Conservation (phyloP, 2,113 vertebrate genomes). For the Crotalus tigris region DNA sequence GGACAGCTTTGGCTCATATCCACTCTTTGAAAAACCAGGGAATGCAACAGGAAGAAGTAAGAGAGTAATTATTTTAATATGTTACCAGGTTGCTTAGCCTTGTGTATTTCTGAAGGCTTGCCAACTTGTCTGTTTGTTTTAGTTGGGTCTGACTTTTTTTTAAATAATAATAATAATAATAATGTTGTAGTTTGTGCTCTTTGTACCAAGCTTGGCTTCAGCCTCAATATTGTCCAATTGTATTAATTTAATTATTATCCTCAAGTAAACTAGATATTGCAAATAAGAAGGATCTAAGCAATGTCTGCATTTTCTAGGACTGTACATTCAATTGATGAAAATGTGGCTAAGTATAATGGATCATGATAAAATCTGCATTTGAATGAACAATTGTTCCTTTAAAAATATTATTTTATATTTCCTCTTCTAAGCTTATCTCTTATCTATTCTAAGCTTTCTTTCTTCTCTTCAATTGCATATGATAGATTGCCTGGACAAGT, state of each 20-base stretch:
- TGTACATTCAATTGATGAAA: not conserved
- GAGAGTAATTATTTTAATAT: not conserved
- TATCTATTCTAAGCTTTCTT: not conserved
- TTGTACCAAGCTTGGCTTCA: not conserved
- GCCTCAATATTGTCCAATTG: not conserved
- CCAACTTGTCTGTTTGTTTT: not conserved
- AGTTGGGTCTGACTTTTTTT: not conserved
- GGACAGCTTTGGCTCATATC: constrained; percentile 39
- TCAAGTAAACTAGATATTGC: not conserved
- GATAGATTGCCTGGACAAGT: not conserved
- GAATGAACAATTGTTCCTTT: not conserved
- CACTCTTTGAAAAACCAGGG: not conserved
- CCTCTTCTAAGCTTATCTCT: not conserved
- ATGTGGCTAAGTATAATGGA: not conserved
- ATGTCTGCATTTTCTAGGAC: not conserved
- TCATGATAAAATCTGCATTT: not conserved
- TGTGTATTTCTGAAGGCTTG: not conserved
- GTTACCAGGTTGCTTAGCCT: not conserved
- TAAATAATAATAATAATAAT: too few relatives aligned
- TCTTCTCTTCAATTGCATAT: not conserved
- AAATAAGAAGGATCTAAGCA: not conserved
- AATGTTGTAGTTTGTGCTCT: too few relatives aligned
- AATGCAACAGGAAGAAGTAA: not conserved
- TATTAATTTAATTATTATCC: not conserved
- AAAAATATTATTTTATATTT: not conserved